These are phyloP conservation scores for Cheirogaleus medius DNA, from an alignment of 2,113 vertebrate species.

Conservation along the genomic window DNA sequence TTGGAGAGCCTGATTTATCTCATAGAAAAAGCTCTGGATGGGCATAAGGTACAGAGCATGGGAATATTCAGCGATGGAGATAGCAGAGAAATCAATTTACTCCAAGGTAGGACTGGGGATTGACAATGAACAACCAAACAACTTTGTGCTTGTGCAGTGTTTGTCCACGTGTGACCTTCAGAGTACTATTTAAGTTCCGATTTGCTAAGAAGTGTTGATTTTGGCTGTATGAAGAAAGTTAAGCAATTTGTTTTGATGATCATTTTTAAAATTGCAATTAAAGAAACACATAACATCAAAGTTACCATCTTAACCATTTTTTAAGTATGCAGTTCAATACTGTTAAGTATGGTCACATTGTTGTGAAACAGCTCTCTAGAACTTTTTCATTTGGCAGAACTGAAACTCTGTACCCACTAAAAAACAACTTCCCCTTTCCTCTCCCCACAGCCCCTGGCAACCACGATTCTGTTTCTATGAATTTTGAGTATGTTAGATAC, in stretches of 20 bases:
- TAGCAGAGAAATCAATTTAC: slow-evolving; percentile 85
- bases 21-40: slow-evolving; percentile 81
- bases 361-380: not conserved
- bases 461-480: not conserved
- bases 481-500: not conserved
- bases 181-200: not conserved
- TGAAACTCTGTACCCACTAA: not conserved
- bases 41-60: slow-evolving; percentile 84
- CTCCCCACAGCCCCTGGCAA: not conserved
- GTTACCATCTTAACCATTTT: not conserved
- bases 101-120: slow-evolving; percentile 82
- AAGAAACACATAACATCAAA: not conserved
- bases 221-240: not conserved
- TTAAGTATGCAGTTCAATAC: not conserved
- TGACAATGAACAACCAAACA: not conserved
- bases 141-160: accelerated
- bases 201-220: not conserved
- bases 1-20: slow-evolving; percentile 85
- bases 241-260: not conserved
- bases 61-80: slow-evolving; percentile 88
- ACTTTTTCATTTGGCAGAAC: not conserved
- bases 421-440: not conserved
- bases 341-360: not conserved
- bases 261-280: not conserved
- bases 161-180: not conserved